Percentiles rank a stretch among this genome's conserved stretches.
Evolutionary conservation across 2,797 vertebrate genomes (phyloP).

Genomic region (Buphagus erythrorhynchus): DNA sequence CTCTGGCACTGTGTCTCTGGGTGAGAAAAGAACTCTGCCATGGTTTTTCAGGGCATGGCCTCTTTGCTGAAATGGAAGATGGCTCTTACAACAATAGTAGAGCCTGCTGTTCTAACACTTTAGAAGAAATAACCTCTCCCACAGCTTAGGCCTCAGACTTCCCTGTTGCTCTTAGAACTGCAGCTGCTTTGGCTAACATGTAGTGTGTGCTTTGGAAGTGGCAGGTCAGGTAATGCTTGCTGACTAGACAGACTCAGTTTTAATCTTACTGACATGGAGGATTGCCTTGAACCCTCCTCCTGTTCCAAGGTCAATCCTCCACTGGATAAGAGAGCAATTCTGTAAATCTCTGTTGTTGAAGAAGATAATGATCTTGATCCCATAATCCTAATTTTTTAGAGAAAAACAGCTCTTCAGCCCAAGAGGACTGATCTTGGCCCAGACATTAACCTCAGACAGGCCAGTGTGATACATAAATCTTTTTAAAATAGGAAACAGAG

Average conservation of each 20-base stretch:
- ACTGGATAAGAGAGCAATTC: background rate
- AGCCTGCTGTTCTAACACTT: background rate
- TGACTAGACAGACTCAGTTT: constrained; percentile 9
- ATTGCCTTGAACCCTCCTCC: constrained; percentile 23
- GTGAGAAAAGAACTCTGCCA: background rate
- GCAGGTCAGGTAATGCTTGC: constrained; percentile 15
- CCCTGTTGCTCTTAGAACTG: background rate
- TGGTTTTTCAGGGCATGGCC: background rate
- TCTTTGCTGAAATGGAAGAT: background rate
- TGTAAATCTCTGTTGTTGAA: constrained; percentile 35
- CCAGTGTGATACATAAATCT: background rate
- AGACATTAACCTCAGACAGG: background rate
- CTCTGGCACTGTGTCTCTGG: background rate
- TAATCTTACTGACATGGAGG: constrained; percentile 44
- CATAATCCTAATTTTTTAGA: constrained; percentile 27
- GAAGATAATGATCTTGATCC: constrained; percentile 13
- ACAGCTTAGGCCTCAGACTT: background rate
- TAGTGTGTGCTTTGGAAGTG: background rate
- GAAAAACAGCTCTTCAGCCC: background rate
- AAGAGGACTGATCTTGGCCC: background rate
- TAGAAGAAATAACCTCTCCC: background rate
- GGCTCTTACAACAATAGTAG: background rate
- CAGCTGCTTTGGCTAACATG: background rate
- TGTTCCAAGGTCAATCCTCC: constrained; percentile 36
- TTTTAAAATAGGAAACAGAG: background rate